Conservation (phyloP, 2,113 vertebrate genomes). For the Tapirus terrestris region DNA sequence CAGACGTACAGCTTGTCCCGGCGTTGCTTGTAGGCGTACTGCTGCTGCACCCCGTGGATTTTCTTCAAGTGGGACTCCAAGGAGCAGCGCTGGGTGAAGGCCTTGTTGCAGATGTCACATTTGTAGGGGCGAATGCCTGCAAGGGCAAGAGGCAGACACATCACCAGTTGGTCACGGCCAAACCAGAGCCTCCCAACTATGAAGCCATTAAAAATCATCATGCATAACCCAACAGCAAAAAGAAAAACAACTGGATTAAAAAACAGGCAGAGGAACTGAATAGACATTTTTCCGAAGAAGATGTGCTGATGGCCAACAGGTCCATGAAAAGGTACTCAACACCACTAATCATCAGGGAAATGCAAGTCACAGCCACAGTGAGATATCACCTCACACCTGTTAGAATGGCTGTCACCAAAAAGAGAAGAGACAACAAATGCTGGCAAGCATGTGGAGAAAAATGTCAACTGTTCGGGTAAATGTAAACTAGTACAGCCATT, state of each 20-base stretch:
- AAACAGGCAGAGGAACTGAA: not conserved
- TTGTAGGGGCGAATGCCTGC: slow-evolving; percentile 93
- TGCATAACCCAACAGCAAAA: not conserved
- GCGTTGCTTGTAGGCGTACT: slow-evolving; percentile 91
- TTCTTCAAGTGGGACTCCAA: slow-evolving; percentile 92
- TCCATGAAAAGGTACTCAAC: not conserved
- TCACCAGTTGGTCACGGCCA: not conserved
- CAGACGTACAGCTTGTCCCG: slow-evolving; percentile 92
- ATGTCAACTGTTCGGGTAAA: not conserved
- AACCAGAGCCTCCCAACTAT: not conserved
- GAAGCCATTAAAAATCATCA: not conserved
- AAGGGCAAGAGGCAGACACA: accelerated
- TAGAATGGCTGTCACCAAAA: not conserved
- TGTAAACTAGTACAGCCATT: not conserved
- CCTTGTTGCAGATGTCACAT: slow-evolving; percentile 91
- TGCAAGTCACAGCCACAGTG: not conserved
- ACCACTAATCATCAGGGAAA: not conserved
- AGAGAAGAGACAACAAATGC: not conserved
- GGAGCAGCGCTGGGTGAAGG: slow-evolving; percentile 93
- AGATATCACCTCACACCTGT: not conserved
- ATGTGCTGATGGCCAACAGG: not conserved
- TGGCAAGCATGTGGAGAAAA: not conserved
- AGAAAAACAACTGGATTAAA: not conserved
- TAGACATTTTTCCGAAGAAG: not conserved
- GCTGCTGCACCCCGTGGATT: slow-evolving; percentile 91